These are phyloP conservation scores for Lepidostoma basale DNA, from an alignment of 1,140 invertebrate species.

Conservation along the genomic window DNA sequence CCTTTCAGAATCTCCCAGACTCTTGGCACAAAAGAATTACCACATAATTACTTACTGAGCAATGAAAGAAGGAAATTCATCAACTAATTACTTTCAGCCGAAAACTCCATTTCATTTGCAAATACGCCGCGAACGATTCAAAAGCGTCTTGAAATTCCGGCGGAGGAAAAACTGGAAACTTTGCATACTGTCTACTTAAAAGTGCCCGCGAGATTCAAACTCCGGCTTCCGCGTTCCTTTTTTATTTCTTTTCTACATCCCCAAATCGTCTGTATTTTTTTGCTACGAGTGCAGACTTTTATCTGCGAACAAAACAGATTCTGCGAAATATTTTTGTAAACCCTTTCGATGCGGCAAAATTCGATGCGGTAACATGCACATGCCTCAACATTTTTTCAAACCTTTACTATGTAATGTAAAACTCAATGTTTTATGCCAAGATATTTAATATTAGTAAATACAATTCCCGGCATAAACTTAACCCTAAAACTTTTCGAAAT, in stretches of 20 bases:
- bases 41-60: constrained; percentile 27
- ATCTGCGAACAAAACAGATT: constrained; percentile 5
- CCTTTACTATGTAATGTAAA: too few relatives aligned
- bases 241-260: constrained; percentile 10
- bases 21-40: constrained; percentile 14
- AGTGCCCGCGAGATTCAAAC: constrained; percentile 21
- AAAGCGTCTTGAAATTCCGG: constrained; percentile 33
- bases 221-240: neutral
- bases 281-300: constrained; percentile 16
- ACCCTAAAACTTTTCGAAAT: too few relatives aligned
- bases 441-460: too few relatives aligned
- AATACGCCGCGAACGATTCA: constrained; percentile 27
- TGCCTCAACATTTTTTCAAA: too few relatives aligned
- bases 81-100: constrained; percentile 32
- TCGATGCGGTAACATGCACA: too few relatives aligned
- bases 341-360: neutral
- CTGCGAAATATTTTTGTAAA: neutral
- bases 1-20: constrained; percentile 1
- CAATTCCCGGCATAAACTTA: too few relatives aligned
- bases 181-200: constrained; percentile 23
- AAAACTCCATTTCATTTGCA: constrained; percentile 19
- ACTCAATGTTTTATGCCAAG: too few relatives aligned
- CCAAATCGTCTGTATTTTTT: constrained; percentile 19
- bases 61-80: constrained; percentile 30
- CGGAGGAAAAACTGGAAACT: constrained; percentile 15